Percentiles rank a stretch among this genome's conserved stretches.
phyloP scores from a whole-genome alignment of 2,113 vertebrate genomes.

The Microcebus tavaratra region DNA sequence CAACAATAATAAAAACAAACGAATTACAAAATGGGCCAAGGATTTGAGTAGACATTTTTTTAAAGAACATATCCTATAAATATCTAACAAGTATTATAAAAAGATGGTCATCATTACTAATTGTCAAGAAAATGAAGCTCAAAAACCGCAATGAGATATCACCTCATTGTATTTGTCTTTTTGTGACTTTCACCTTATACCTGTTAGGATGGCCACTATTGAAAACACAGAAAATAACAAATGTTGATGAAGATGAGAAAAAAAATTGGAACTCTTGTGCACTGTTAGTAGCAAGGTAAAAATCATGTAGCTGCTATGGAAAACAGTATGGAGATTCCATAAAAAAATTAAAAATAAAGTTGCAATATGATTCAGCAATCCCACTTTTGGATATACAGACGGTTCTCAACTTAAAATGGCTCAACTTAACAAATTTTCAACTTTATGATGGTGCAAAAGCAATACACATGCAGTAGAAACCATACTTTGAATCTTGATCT shows the following conservation, averaged over 20 bases:
- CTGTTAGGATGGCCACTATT: background rate
- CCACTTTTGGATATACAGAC: background rate
- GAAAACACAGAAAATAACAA: background rate
- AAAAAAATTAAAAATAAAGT: background rate
- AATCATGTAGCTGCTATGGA: background rate
- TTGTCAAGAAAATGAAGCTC: background rate
- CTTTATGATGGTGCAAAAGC: background rate
- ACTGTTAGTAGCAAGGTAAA: background rate
- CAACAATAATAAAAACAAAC: background rate
- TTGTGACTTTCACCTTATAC: background rate
- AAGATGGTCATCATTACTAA: background rate
- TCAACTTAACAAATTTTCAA: background rate
- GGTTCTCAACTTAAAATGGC: background rate
- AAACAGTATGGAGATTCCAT: background rate
- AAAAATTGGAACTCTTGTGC: background rate
- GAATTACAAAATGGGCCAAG: background rate
- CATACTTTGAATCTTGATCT: background rate
- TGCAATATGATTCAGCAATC: background rate
- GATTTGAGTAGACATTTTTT: background rate
- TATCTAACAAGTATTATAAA: background rate
- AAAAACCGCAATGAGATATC: background rate
- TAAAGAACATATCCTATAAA: background rate
- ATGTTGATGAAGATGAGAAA: background rate
- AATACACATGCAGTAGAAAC: background rate
- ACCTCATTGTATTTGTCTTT: background rate